A percentile compares a stretch with the other conserved stretches of the same genome.
Conservation (phyloP, 2,113 vertebrate genomes). For the Apaloderma vittatum region DNA sequence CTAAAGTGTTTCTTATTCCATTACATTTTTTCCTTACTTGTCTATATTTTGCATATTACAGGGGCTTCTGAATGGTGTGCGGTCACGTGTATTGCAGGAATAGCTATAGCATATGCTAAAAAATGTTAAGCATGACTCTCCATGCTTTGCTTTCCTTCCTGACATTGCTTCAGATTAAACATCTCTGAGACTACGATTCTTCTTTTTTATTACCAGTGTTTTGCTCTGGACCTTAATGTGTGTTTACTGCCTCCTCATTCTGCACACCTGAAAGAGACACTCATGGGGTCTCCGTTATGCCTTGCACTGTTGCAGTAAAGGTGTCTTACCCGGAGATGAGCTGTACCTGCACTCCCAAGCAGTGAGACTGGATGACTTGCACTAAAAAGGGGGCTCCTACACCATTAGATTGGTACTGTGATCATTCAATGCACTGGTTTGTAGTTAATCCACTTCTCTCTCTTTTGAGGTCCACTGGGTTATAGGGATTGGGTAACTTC, state of each 20-base stretch:
- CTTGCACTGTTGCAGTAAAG: neutral
- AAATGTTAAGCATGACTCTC: neutral
- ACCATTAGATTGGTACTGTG: too few species aligned
- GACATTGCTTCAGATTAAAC: neutral
- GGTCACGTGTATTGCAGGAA: neutral
- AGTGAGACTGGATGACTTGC: neutral
- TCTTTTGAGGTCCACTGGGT: too few species aligned
- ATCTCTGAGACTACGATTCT: neutral
- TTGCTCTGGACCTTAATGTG: neutral
- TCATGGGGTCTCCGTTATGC: rapidly evolving
- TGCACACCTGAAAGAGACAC: neutral
- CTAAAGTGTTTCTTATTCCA: neutral
- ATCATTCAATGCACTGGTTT: too few species aligned
- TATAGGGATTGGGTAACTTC: too few species aligned
- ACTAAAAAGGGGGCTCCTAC: too few species aligned
- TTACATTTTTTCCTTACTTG: neutral
- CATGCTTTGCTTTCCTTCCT: neutral
- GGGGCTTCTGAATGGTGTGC: neutral
- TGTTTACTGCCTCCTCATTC: neutral
- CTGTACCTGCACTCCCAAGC: neutral
- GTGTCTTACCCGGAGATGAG: neutral
- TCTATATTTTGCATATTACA: neutral
- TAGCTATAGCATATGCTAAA: neutral
- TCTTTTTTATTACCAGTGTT: neutral
- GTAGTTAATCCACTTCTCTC: too few species aligned